Percentiles rank a stretch among this genome's conserved stretches.
Evolutionary conservation across 2,888 invertebrate genomes (phyloP).

Genomic region (Serrognathus titanus): DNA sequence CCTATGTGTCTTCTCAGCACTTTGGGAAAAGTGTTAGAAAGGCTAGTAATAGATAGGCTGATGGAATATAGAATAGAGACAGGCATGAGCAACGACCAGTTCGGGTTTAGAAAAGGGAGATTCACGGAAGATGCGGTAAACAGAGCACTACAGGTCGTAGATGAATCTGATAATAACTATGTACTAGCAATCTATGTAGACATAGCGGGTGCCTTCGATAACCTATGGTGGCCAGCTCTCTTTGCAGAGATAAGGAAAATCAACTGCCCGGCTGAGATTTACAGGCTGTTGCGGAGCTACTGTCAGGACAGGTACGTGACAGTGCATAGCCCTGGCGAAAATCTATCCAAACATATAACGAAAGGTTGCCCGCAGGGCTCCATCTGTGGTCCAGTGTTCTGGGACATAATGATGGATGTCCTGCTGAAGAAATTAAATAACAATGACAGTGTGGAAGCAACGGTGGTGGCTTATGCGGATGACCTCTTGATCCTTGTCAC

Average conservation of each 20-base stretch:
- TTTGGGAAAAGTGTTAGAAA: conserved; percentile 4
- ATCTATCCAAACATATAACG: neutral
- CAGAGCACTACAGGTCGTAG: neutral
- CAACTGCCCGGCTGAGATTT: neutral
- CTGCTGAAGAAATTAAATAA: neutral
- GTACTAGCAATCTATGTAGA: conserved; percentile 8
- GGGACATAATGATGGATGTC: conserved; percentile 5
- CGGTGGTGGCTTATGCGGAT: conserved; percentile 5
- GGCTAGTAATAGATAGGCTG: neutral
- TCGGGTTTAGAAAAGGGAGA: conserved; percentile 4
- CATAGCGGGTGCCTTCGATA: conserved; percentile 17
- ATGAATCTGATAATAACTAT: conserved; percentile 2
- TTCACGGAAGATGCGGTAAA: conserved; percentile 11
- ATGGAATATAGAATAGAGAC: too few species aligned
- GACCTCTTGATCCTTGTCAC: conserved; percentile 3
- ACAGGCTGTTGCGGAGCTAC: conserved; percentile 11
- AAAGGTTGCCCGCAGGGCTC: conserved; percentile 17
- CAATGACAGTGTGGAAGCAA: neutral
- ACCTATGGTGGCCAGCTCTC: conserved; percentile 16
- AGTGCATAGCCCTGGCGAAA: neutral
- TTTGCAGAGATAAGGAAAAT: neutral
- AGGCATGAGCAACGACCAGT: conserved; percentile 4
- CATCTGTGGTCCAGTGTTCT: conserved; percentile 6
- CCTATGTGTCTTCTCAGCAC: neutral
- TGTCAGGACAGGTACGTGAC: conserved; percentile 8